Conservation (phyloP, 2,888 invertebrate genomes). For the Sminthurides aquaticus region DNA sequence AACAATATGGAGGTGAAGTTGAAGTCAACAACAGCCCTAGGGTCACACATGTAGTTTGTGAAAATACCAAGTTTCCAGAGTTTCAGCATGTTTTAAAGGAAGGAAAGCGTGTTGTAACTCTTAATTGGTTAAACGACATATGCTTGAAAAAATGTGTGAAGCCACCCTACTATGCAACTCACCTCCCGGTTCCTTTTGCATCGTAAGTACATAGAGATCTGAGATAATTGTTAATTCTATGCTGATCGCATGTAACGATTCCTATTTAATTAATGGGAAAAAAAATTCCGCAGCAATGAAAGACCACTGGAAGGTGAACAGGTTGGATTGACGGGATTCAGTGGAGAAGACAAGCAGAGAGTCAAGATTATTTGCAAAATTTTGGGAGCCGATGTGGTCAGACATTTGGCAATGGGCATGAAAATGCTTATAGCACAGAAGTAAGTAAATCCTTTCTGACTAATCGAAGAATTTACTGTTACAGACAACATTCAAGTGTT, state of each 20-base stretch:
- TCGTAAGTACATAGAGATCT: conserved; percentile 47
- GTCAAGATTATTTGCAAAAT: conserved; percentile 77
- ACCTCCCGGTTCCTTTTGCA: conserved; percentile 69
- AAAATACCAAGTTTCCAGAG: conserved; percentile 80
- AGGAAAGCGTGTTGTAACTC: conserved; percentile 67
- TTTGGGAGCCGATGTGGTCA: conserved; percentile 73
- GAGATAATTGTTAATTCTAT: too few species aligned
- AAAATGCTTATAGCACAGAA: conserved; percentile 52
- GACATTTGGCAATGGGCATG: conserved; percentile 52
- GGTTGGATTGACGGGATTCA: conserved; percentile 80
- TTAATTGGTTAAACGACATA: conserved; percentile 86
- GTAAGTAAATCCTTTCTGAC: conserved; percentile 45
- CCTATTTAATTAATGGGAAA: too few species aligned
- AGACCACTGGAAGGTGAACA: conserved; percentile 58
- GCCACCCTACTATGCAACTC: conserved; percentile 89
- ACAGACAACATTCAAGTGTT: not conserved
- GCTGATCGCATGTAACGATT: too few species aligned
- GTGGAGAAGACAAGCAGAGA: conserved; percentile 71
- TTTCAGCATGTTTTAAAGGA: conserved; percentile 71
- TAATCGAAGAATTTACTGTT: not conserved
- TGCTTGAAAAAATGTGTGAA: conserved; percentile 73
- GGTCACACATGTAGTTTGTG: conserved; percentile 86
- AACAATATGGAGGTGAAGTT: conserved; percentile 77
- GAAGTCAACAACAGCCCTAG: conserved; percentile 70
- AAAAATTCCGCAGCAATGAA: conserved; percentile 60